Conservation (phyloP, 1,140 invertebrate genomes). For the Trachymyrmex cornetzi region DNA sequence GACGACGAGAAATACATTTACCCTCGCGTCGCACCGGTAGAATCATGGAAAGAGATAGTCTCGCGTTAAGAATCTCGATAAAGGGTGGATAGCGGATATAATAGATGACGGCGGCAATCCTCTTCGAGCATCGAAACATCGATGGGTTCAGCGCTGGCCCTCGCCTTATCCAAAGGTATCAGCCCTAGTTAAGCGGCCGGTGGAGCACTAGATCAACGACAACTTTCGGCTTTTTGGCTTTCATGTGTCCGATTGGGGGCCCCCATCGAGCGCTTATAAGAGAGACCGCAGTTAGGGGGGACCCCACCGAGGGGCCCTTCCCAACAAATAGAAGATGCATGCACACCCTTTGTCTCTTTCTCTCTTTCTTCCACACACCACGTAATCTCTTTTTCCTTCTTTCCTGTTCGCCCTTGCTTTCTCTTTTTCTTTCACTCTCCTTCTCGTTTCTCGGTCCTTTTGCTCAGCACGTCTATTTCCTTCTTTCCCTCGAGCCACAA, state of each 20-base stretch:
- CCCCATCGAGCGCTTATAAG: conserved; percentile 76
- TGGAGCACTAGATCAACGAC: conserved; percentile 86
- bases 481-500: conserved; percentile 50
- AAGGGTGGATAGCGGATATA: conserved; percentile 78
- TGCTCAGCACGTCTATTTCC: conserved; percentile 61
- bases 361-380: neutral
- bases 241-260: conserved; percentile 83
- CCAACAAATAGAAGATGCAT: conserved; percentile 82
- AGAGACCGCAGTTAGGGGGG: conserved; percentile 79
- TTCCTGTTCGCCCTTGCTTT: neutral
- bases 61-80: conserved; percentile 64
- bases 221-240: conserved; percentile 84
- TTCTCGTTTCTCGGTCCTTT: neutral
- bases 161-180: conserved; percentile 82
- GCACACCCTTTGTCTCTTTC: conserved; percentile 67
- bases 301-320: conserved; percentile 65
- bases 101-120: conserved; percentile 79
- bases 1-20: conserved; percentile 20
- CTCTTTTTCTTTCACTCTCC: neutral
- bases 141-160: conserved; percentile 66
- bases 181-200: conserved; percentile 83
- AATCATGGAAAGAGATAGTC: conserved; percentile 71
- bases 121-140: conserved; percentile 73
- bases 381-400: neutral
- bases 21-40: conserved; percentile 41